Base-by-base conservation (phyloP, 1,140 invertebrate species). In the Penaeus japonicus region DNA sequence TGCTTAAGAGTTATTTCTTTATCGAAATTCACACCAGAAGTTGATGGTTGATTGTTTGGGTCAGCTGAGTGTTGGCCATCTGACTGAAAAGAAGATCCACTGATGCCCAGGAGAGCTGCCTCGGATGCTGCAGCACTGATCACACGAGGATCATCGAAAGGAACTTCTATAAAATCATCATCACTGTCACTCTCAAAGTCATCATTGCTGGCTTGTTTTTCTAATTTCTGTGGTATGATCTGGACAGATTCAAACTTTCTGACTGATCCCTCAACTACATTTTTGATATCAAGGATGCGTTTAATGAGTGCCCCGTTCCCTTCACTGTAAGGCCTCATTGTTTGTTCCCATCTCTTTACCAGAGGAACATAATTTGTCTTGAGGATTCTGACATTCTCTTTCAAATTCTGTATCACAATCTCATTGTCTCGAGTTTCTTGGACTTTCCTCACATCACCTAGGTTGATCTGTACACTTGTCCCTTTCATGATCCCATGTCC, bases 121-220 rank as follows among this genome's bases (percentile, higher is more conserved):
- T 90, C 90, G 3, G 90, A 90, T 32, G 57, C 81, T 57, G 82
- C 81, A 5, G 87, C 90, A 30, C 80, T 85, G 17, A 84, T 35
- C 53, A 90, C 88, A 57, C 87, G 59, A 17, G 87, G 84, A 80
- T 90, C 88, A 65, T 86, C 79, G 62, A 78, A 86, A 35, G 87
- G 81, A 30, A 90, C 90, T 70, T 90, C 90, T 22, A 90, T 83
- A 57, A 90, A 90, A 27, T 90, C 87, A 87, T 89, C 85, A 54
- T 90, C 89, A 78, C 65, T 62, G 57, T 87, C 89, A 80, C 62
- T 53, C 32, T 88, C 55, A 70, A 30, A 62, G 32, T 84, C 78
- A 54, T 24, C n/a, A 55, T 54, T 17, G n/a, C 47, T 4, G n/a
- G 2, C 39, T 73, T 20, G 7, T 20, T 27, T n/a, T 24, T 54